These are phyloP conservation scores for Penaeus vannamei DNA, from an alignment of 1,140 invertebrate species.

Conservation along the genomic window DNA sequence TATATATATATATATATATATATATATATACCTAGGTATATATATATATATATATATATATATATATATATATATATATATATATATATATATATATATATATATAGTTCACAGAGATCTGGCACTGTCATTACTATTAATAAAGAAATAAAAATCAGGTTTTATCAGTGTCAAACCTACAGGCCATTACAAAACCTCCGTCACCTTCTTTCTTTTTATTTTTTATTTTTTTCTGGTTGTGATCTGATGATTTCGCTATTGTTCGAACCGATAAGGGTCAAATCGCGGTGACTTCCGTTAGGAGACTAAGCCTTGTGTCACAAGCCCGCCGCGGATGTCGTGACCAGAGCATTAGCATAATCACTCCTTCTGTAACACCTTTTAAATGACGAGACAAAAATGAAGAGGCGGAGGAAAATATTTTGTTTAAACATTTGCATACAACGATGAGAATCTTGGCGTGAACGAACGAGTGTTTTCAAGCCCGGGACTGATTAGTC, in stretches of 20 bases:
- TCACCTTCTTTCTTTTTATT: too few relatives aligned
- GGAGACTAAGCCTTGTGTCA: background rate
- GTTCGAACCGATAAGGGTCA: background rate
- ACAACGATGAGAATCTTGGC: conserved; percentile 44
- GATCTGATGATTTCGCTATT: too few relatives aligned
- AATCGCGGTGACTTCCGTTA: background rate
- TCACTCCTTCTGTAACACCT: conserved; percentile 60
- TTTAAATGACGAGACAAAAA: conserved; percentile 62
- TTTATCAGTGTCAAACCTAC: too few relatives aligned
- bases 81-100: too few relatives aligned
- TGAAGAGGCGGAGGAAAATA: conserved; percentile 57
- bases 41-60: too few relatives aligned
- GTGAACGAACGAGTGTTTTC: conserved; percentile 45
- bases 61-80: too few relatives aligned
- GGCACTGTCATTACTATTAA: too few relatives aligned
- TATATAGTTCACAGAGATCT: too few relatives aligned
- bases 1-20: too few relatives aligned
- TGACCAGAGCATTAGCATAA: conserved; percentile 58
- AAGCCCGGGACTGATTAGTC: conserved; percentile 52
- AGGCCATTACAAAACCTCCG: too few relatives aligned
- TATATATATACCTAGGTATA: too few relatives aligned
- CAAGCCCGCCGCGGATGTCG: background rate
- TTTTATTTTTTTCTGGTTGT: too few relatives aligned
- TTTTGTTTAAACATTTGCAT: conserved; percentile 64
- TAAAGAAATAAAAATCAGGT: background rate